Percentiles rank a stretch among this genome's conserved stretches.
Conservation (phyloP, 2,797 vertebrate genomes). For the Betta splendens region DNA sequence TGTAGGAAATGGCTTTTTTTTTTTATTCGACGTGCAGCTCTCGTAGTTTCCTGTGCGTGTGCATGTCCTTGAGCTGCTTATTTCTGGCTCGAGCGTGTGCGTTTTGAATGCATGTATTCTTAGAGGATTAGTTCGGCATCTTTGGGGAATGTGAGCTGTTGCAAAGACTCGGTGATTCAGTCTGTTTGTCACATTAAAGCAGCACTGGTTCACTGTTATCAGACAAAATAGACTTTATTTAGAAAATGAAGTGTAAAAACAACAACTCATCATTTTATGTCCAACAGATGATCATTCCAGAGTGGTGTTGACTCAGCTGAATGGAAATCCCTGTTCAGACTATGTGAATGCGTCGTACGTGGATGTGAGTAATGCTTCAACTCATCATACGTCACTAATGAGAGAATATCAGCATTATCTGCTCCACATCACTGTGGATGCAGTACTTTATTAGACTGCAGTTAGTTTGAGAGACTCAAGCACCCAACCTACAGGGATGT, state of each 20-base stretch:
- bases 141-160: background rate
- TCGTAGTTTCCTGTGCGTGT: slow-evolving; percentile 53
- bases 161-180: background rate
- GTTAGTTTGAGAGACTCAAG: too few relatives aligned
- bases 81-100: background rate
- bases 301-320: slow-evolving; percentile 86
- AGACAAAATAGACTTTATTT: background rate
- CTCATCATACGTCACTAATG: too few relatives aligned
- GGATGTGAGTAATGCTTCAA: slow-evolving; percentile 84
- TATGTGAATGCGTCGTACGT: slow-evolving; percentile 97
- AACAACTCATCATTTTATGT: background rate
- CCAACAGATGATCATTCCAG: slow-evolving; percentile 92
- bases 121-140: background rate
- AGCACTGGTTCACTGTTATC: background rate
- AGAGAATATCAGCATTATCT: too few relatives aligned
- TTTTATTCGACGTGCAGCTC: slow-evolving; percentile 22
- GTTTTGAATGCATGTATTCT: background rate
- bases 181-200: rapidly evolving
- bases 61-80: background rate
- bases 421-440: too few relatives aligned
- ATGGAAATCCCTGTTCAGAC: slow-evolving; percentile 87
- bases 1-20: background rate
- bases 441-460: too few relatives aligned
- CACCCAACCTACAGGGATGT: too few relatives aligned
- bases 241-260: background rate